Percentiles rank a stretch among this genome's conserved stretches.
phyloP scores from a whole-genome alignment of 2,113 vertebrate species.

The Eurypyga helias region DNA sequence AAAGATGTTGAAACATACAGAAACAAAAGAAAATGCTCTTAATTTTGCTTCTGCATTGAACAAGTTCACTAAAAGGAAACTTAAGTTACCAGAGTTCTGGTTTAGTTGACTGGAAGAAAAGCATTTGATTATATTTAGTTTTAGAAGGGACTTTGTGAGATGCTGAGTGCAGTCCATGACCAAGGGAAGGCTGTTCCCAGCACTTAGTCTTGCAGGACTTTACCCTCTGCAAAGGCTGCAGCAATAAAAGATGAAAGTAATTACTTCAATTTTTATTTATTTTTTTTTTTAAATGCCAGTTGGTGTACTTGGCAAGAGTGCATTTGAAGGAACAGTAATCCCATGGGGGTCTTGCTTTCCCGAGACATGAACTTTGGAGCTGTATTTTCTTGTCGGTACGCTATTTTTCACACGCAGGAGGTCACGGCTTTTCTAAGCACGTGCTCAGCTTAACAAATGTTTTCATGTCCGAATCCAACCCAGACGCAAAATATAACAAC shows the following conservation, averaged over 20 bases:
- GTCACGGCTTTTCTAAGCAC: not conserved
- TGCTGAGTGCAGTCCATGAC: rapidly evolving
- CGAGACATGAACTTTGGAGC: not conserved
- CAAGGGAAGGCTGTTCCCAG: rapidly evolving
- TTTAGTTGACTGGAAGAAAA: not conserved
- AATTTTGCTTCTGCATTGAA: not conserved
- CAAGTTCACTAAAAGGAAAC: not conserved
- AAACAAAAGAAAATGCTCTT: not conserved
- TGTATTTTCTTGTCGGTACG: not conserved
- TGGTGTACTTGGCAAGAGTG: not conserved
- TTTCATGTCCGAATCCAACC: not conserved
- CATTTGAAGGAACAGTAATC: not conserved
- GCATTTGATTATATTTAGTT: not conserved
- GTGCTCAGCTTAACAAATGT: not conserved
- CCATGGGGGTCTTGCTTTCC: not conserved
- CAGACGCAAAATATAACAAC: not conserved
- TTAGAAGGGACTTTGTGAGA: not conserved
- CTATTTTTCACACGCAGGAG: not conserved
- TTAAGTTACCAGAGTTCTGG: not conserved
- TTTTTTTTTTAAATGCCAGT: not conserved
- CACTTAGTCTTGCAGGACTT: not conserved
- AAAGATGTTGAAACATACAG: not conserved
- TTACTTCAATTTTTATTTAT: not conserved
- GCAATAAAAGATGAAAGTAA: not conserved
- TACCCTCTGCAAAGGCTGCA: not conserved